Conservation (phyloP, 2,888 invertebrate genomes). For the Antheraea yamamai region DNA sequence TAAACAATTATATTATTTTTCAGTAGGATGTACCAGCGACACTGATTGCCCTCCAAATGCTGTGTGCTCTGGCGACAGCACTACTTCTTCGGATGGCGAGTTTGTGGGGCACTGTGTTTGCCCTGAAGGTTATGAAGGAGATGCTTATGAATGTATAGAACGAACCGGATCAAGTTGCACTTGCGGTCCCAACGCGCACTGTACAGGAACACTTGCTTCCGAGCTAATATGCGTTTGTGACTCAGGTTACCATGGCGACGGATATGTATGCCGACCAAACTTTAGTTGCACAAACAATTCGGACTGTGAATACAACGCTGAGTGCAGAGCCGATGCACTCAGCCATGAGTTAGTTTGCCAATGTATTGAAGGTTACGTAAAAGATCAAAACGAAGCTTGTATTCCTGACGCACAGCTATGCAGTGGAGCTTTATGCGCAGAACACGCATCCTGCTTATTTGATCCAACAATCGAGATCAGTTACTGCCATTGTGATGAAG, state of each 20-base stretch:
- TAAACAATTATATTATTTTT: slow-evolving; percentile 46
- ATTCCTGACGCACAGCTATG: slow-evolving; percentile 82
- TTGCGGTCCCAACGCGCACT: slow-evolving; percentile 89
- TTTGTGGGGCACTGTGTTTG: slow-evolving; percentile 85
- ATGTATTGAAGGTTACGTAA: slow-evolving; percentile 88
- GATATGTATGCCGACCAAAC: slow-evolving; percentile 86
- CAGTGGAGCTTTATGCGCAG: slow-evolving; percentile 84
- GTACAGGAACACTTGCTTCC: slow-evolving; percentile 85
- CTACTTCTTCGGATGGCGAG: slow-evolving; percentile 58
- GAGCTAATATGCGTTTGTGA: slow-evolving; percentile 90
- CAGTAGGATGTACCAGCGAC: slow-evolving; percentile 88
- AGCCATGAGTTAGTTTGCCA: slow-evolving; percentile 86
- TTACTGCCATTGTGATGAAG: slow-evolving; percentile 91
- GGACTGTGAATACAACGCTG: slow-evolving; percentile 87
- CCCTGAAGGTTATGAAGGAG: slow-evolving; percentile 91
- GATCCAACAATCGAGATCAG: slow-evolving; percentile 84
- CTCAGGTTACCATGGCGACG: slow-evolving; percentile 91
- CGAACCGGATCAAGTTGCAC: slow-evolving; percentile 66
- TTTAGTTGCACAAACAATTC: slow-evolving; percentile 84
- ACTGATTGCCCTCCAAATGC: slow-evolving; percentile 92
- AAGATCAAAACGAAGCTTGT: slow-evolving; percentile 84
- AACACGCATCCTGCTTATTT: slow-evolving; percentile 88
- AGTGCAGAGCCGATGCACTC: slow-evolving; percentile 85
- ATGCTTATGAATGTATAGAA: slow-evolving; percentile 88
- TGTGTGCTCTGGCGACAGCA: slow-evolving; percentile 83